Evolutionary conservation across 2,888 invertebrate genomes (phyloP), one percentile per base, ranked within the genome.

Genomic region (Polia nebulosa): DNA sequence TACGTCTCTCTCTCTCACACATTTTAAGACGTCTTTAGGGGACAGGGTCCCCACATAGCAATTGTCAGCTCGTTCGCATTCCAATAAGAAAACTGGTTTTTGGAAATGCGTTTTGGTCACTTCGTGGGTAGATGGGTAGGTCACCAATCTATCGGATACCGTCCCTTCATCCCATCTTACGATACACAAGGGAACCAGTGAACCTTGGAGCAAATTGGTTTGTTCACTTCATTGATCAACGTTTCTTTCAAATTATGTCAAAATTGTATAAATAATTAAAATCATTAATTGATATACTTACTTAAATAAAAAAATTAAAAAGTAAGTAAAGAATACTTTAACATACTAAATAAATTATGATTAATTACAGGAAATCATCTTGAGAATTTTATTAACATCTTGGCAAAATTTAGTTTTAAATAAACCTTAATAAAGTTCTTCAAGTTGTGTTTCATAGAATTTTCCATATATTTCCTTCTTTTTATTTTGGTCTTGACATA

Each of bases 111-210:
- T 44, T 71, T 44, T 51, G 25, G 27, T 66, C 34, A 58, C 45
- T 53, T 34, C 65, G 55, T n/a, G 52, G 39, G 36, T 57, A 22
- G 13, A 47, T n/a, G 49, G 29, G 41, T 58, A 17, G 15, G 57
- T 59, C 8, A 51, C 56, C 51, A 76, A 36, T 76, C 47, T 61
- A 61, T 45, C 52, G 44, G 61, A 57, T 47, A 60, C 29, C 22
- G 27, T 39, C 68, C 61, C 47, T 57, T 62, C 41, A 53, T 45
- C 32, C 32, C 39, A 11, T 53, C 29, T 57, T 49, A 68, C 39
- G 56, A 60, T 59, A 29, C 57, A 25, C 53, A 61, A 8, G 76
- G 61, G 57, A 62, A 32, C 2, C 17, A 44, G 34, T 34, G 27
- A 41, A 29, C 53, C 39, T 62, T 29, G n/a, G 29, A 20, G n/a